Conservation (phyloP, 2,797 vertebrate genomes). For the Oryzias dopingdopingensis region DNA sequence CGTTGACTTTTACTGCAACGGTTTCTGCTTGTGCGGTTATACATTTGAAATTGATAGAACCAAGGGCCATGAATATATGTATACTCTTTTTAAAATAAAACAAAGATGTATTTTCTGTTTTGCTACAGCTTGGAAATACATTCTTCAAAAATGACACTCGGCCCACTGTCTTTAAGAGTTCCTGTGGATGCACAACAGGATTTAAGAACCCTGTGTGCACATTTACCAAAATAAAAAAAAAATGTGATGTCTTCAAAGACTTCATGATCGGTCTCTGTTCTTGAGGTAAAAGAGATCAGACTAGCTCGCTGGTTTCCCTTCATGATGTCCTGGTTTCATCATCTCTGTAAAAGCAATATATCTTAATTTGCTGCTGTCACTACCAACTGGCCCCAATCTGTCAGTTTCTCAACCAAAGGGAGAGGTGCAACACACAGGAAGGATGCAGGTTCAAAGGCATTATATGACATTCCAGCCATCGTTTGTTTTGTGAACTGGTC, state of each 20-base stretch:
- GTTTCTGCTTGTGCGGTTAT: too few species aligned
- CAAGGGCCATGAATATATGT: too few species aligned
- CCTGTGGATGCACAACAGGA: neutral
- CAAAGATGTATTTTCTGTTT: slow-evolving; percentile 10
- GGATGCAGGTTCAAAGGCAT: slow-evolving; percentile 65
- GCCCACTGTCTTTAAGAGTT: slow-evolving; percentile 47
- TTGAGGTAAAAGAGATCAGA: slow-evolving; percentile 10
- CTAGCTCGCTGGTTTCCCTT: slow-evolving; percentile 45
- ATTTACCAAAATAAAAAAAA: too few species aligned
- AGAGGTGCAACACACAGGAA: slow-evolving; percentile 55
- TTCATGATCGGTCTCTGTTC: too few species aligned
- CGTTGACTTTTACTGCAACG: too few species aligned
- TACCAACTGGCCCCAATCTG: slow-evolving; percentile 66
- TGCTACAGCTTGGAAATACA: slow-evolving; percentile 35
- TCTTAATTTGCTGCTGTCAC: slow-evolving; percentile 72
- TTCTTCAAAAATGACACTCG: slow-evolving; percentile 35
- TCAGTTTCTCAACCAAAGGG: slow-evolving; percentile 62
- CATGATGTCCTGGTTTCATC: slow-evolving; percentile 70
- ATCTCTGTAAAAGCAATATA: slow-evolving; percentile 59
- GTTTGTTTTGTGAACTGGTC: slow-evolving; percentile 19
- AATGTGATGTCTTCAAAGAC: too few species aligned
- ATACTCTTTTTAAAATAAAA: neutral
- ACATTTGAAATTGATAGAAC: too few species aligned
- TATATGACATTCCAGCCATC: slow-evolving; percentile 20
- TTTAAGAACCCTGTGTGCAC: too few species aligned